Conservation (phyloP, 2,797 vertebrate species). For the Fratercula arctica region DNA sequence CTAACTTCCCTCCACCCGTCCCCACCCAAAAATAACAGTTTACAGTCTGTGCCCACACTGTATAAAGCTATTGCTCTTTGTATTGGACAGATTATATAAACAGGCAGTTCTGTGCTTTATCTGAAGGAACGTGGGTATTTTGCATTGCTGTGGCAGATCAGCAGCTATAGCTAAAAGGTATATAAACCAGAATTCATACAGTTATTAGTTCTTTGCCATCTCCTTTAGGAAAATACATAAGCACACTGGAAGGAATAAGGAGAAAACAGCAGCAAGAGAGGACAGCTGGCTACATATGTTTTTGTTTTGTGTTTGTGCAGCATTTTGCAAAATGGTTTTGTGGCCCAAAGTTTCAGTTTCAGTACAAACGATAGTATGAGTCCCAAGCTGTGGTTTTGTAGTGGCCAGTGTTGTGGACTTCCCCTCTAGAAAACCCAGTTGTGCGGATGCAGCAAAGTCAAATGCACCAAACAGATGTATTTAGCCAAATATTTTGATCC, state of each 20-base stretch:
- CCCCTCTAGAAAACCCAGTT: neutral
- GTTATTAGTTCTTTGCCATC: neutral
- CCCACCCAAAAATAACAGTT: constrained; percentile 12
- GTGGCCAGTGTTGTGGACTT: neutral
- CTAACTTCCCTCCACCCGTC: neutral
- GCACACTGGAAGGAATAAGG: neutral
- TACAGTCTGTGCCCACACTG: neutral
- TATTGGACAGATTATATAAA: neutral
- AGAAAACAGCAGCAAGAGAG: neutral
- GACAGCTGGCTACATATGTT: accelerated
- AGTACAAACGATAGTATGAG: neutral
- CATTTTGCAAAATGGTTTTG: neutral
- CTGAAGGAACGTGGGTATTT: neutral
- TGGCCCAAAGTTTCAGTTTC: neutral
- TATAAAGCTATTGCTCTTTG: neutral
- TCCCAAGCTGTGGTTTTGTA: neutral
- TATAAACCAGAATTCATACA: neutral
- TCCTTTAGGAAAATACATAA: neutral
- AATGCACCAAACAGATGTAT: neutral
- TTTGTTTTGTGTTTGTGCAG: neutral
- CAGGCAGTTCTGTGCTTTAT: neutral
- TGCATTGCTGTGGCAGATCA: neutral
- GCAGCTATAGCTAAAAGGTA: neutral
- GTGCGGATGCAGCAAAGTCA: neutral
- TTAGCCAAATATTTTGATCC: neutral